Evolutionary conservation across 2,113 vertebrate genomes (phyloP), one percentile per base, ranked within the genome.

Genomic region (Ceyx margarethae): DNA sequence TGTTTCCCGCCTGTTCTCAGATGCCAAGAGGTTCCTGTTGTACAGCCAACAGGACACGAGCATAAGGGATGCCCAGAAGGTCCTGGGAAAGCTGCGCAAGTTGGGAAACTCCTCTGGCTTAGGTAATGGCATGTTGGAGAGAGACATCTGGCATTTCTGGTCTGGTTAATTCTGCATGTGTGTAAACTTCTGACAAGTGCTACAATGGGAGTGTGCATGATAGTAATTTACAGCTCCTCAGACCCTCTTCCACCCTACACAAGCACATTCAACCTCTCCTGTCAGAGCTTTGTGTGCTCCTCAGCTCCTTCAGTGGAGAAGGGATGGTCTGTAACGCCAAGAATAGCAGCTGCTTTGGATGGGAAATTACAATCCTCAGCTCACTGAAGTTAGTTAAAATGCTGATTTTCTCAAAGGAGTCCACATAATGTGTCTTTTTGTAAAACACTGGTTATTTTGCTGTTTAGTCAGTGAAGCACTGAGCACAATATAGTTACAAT

Each of bases 1-100:
- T 86, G 98, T 99, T 82, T 99, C 98, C 83, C 98, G 99, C 46
- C 97, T 99, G 37, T 99, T 99, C 94, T 98, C 98, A 0, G 99
- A 99, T 80, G 98, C 98, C 79, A 99, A 97, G 95, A 98, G 98
- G 92, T 98, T 99, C 78, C 98, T 99, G 4, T 88, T 99, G 43
- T 99, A 99, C 88, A 99, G 98, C 96, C 98, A 98, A 94, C 98
- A 98, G 60, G 98, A 99, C 91, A 98, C 97, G 2, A 99, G 98
- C 95, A 89, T 99, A 80, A 96, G 95, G 90, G 97, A 87, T 68
- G 95, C 98, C 71, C 98, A 98, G 95, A 97, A 96, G 68, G 96
- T 98, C 62, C 85, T 98, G 89, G 92, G 75, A 75, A 97, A 92
- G 20, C 81, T 98, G 17, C 95, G 43, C 54, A 96, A 91, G 67